Percentiles rank a stretch among this genome's conserved stretches.
phyloP scores from a whole-genome alignment of 2,888 invertebrate species.

The Temnothorax unifasciatus region DNA sequence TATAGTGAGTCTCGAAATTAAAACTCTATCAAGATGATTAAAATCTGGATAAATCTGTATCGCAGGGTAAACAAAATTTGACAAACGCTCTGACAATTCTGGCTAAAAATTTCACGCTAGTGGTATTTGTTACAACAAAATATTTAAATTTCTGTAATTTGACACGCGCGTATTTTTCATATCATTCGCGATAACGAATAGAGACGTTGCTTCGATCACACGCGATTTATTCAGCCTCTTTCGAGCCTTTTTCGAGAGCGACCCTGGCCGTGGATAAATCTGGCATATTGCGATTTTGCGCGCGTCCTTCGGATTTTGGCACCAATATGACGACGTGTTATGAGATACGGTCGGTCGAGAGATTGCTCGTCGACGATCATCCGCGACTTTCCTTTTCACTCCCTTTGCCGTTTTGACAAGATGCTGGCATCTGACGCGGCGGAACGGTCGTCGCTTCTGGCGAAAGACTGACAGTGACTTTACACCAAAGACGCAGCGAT shows the following conservation, averaged over 20 bases:
- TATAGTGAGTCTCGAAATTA: background rate
- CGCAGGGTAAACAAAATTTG: background rate
- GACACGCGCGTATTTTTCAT: background rate
- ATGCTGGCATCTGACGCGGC: constrained; percentile 23
- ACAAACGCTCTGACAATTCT: background rate
- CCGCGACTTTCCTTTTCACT: constrained; percentile 20
- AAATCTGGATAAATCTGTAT: background rate
- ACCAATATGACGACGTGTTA: constrained; percentile 13
- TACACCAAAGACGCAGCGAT: constrained; percentile 9
- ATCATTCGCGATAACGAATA: background rate
- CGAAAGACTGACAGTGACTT: constrained; percentile 24
- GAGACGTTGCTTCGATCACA: background rate
- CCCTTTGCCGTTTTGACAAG: background rate
- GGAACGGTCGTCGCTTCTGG: constrained; percentile 7
- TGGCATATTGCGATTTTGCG: constrained; percentile 37
- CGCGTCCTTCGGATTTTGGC: constrained; percentile 47
- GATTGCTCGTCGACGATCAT: constrained; percentile 25
- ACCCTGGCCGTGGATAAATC: constrained; percentile 54
- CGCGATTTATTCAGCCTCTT: background rate
- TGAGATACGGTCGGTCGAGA: constrained; percentile 12
- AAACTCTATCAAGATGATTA: background rate
- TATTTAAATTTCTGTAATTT: background rate
- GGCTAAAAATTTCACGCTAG: background rate
- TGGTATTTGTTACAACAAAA: background rate
- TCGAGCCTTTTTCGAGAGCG: background rate